phyloP scores from a whole-genome alignment of 1,140 invertebrate genomes.

The Sitophilus oryzae region DNA sequence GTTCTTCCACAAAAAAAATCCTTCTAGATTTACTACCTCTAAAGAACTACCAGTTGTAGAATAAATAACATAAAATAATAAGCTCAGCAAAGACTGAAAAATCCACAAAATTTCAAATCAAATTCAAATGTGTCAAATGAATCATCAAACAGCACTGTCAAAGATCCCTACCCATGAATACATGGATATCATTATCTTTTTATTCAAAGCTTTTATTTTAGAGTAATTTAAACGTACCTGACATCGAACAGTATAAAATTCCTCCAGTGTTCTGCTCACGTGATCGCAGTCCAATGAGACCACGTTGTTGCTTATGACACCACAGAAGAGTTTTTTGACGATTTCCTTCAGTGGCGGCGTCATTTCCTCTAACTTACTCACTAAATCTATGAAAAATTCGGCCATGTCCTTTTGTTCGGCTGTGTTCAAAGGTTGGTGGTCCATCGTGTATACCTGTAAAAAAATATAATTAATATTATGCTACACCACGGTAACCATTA shows the following conservation, averaged over 20 bases:
- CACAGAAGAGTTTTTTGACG: conserved; percentile 88
- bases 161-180: no score
- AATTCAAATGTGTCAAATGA: no score
- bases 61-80: no score
- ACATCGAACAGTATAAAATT: conserved; percentile 93
- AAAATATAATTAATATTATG: conserved; percentile 71
- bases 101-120: neutral
- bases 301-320: conserved; percentile 89
- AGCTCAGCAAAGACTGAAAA: no score
- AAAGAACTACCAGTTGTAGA: no score
- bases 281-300: conserved; percentile 91
- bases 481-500: no score
- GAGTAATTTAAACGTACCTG: conserved; percentile 18
- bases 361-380: conserved; percentile 95
- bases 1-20: no score
- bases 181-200: neutral
- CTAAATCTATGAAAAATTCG: conserved; percentile 94
- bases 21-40: no score
- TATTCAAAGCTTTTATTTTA: neutral
- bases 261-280: conserved; percentile 87
- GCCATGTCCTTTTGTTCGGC: conserved; percentile 98
- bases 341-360: conserved; percentile 82
- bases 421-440: conserved; percentile 90
- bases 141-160: no score
- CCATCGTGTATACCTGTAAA: conserved; percentile 95